These are phyloP conservation scores for Dione juno DNA, from an alignment of 2,888 invertebrate species.

Conservation along the genomic window DNA sequence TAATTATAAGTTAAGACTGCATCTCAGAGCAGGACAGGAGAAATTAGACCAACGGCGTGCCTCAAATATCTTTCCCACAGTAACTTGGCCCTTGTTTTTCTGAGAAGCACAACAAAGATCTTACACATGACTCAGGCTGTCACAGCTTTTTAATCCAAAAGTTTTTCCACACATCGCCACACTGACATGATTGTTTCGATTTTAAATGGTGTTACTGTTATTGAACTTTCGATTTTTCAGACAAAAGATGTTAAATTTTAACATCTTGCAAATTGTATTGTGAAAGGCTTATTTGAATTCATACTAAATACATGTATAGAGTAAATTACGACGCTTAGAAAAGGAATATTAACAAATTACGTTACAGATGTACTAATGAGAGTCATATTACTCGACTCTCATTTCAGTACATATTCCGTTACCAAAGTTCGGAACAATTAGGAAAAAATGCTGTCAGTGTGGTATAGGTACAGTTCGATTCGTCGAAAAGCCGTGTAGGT, in stretches of 20 bases:
- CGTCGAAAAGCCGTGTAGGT: slow-evolving; percentile 77
- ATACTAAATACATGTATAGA: background rate
- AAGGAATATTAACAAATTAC: background rate
- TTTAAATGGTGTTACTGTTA: slow-evolving; percentile 24
- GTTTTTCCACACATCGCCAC: slow-evolving; percentile 37
- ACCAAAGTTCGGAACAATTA: slow-evolving; percentile 60
- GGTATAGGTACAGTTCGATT: slow-evolving; percentile 71
- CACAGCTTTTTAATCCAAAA: slow-evolving; percentile 64
- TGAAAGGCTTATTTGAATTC: background rate
- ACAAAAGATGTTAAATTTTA: slow-evolving; percentile 4
- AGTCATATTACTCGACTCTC: background rate
- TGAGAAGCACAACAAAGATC: slow-evolving; percentile 82
- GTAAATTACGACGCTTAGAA: slow-evolving; percentile 13
- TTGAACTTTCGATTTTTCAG: slow-evolving; percentile 18
- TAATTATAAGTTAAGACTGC: slow-evolving; percentile 59
- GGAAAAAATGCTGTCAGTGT: slow-evolving; percentile 70
- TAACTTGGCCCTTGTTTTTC: slow-evolving; percentile 72
- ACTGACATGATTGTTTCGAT: slow-evolving; percentile 38
- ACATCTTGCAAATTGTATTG: background rate
- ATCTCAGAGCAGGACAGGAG: slow-evolving; percentile 62
- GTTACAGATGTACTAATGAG: background rate
- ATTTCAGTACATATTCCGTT: slow-evolving; percentile 47
- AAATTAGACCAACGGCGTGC: slow-evolving; percentile 76
- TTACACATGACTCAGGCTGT: slow-evolving; percentile 73
- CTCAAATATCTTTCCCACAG: slow-evolving; percentile 78